Percentiles rank a stretch among this genome's conserved stretches.
phyloP scores from a whole-genome alignment of 2,888 invertebrate species.

The Netelia fuscicornis region DNA sequence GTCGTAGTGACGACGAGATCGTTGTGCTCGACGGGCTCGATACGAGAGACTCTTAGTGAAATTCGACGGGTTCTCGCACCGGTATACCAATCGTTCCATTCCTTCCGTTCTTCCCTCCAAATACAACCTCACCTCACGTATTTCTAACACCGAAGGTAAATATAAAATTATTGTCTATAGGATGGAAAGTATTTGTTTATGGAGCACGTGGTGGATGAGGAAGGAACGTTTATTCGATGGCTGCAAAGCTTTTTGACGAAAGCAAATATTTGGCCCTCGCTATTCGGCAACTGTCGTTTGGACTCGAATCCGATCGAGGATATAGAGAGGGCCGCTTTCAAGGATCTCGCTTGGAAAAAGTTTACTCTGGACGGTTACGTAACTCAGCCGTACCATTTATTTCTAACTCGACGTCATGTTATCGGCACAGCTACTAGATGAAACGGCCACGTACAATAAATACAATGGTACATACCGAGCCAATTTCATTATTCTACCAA shows the following conservation, averaged over 20 bases:
- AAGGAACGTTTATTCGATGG: slow-evolving; percentile 74
- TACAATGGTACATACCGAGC: too few relatives aligned
- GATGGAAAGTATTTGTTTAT: slow-evolving; percentile 80
- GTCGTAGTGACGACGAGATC: slow-evolving; percentile 80
- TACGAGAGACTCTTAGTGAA: slow-evolving; percentile 76
- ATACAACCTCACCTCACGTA: not conserved
- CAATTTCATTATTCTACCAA: too few relatives aligned
- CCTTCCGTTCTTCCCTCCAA: not conserved
- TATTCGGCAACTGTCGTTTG: slow-evolving; percentile 80
- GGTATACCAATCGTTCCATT: slow-evolving; percentile 71
- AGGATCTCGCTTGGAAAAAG: slow-evolving; percentile 74
- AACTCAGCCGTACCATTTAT: slow-evolving; percentile 77
- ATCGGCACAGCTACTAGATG: slow-evolving; percentile 79
- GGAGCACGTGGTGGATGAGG: slow-evolving; percentile 78
- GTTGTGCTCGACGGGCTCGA: slow-evolving; percentile 78
- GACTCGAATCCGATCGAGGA: slow-evolving; percentile 74
- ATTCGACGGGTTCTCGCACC: slow-evolving; percentile 79
- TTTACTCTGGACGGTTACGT: slow-evolving; percentile 77
- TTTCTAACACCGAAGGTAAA: not conserved
- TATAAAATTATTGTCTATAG: slow-evolving; percentile 69
- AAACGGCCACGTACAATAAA: not conserved
- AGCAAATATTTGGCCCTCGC: slow-evolving; percentile 79
- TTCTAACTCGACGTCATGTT: slow-evolving; percentile 77
- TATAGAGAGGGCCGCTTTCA: slow-evolving; percentile 76
- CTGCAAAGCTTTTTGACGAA: slow-evolving; percentile 77